Evolutionary conservation across 2,888 invertebrate species (phyloP).

Genomic region (Hylaea fasciaria): DNA sequence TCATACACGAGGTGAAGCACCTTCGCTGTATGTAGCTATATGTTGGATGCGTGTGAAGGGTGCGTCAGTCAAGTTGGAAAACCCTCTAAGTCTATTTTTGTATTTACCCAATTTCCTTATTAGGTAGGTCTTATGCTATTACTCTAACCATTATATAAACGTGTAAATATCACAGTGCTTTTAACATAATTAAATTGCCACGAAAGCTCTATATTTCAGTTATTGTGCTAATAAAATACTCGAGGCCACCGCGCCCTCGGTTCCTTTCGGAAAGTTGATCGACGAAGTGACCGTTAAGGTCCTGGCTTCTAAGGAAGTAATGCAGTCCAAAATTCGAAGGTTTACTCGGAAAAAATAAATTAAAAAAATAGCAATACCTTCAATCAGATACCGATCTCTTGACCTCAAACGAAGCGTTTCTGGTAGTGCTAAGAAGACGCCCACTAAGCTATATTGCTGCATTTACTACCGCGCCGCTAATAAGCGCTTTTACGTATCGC

Average conservation of each 20-base stretch:
- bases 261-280: conserved; percentile 44
- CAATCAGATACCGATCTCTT: too few relatives aligned
- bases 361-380: too few relatives aligned
- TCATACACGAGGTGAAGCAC: too few relatives aligned
- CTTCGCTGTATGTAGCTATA: too few relatives aligned
- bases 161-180: conserved; percentile 19
- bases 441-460: conserved; percentile 4
- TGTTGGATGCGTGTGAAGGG: too few relatives aligned
- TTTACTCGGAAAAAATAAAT: too few relatives aligned
- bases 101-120: too few relatives aligned
- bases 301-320: conserved; percentile 6
- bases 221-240: conserved; percentile 39
- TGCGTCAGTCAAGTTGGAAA: too few relatives aligned
- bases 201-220: conserved; percentile 34
- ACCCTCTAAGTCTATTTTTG: too few relatives aligned
- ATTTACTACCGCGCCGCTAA: conserved; percentile 13
- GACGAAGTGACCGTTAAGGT: conserved; percentile 12
- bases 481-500: conserved; percentile 28
- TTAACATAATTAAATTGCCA: conserved; percentile 36
- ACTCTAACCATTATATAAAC: too few relatives aligned
- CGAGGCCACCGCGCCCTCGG: conserved; percentile 31
- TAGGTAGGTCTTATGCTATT: too few relatives aligned
- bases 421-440: background rate
- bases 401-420: too few relatives aligned
- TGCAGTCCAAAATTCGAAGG: background rate